These are phyloP conservation scores for Zosterops japonicus DNA, from an alignment of 2,113 vertebrate species.

Conservation along the genomic window DNA sequence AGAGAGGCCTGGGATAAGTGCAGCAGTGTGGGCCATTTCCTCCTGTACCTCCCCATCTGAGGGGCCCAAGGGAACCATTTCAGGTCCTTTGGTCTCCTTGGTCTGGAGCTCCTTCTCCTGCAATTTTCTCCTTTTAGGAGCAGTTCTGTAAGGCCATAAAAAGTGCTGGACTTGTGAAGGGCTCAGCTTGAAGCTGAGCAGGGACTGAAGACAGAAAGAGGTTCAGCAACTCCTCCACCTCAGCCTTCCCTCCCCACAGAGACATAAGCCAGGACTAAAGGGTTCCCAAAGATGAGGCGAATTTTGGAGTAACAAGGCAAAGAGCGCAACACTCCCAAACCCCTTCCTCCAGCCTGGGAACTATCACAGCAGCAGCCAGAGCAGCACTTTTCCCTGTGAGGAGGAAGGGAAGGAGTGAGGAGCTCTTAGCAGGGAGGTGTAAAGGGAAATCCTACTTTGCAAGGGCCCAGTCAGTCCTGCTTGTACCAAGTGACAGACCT, in stretches of 20 bases:
- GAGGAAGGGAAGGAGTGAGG: neutral
- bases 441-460: neutral
- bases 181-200: neutral
- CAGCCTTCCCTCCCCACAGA: neutral
- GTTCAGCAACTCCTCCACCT: rapidly evolving
- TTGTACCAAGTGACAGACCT: constrained; percentile 6
- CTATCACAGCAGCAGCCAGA: neutral
- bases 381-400: neutral
- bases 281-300: neutral
- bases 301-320: rapidly evolving
- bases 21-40: neutral
- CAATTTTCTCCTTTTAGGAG: neutral
- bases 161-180: neutral
- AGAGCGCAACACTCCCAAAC: neutral
- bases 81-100: neutral
- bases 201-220: neutral
- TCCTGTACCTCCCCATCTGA: neutral
- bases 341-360: neutral
- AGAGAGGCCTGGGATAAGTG: neutral
- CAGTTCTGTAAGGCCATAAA: neutral
- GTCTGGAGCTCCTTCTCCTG: neutral
- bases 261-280: neutral
- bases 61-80: neutral
- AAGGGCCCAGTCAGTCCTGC: neutral
- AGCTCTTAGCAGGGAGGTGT: neutral